These are phyloP conservation scores for Myodes glareolus DNA, from an alignment of 2,113 vertebrate species.

Conservation along the genomic window DNA sequence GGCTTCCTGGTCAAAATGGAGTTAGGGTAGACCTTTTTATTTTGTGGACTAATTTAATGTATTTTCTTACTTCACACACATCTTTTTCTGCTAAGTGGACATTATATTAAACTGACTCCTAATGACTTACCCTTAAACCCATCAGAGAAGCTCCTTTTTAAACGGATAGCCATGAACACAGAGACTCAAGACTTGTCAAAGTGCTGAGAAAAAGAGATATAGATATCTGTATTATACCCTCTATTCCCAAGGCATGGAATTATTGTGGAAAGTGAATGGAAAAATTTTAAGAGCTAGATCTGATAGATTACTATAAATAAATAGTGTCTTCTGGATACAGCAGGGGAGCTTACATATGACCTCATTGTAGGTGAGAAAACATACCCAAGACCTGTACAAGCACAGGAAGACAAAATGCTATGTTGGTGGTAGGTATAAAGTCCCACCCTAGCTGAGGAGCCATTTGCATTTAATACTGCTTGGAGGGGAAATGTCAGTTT, in stretches of 20 bases:
- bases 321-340: background rate
- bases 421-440: background rate
- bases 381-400: background rate
- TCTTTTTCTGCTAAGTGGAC: background rate
- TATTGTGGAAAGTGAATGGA: background rate
- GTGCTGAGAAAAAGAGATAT: background rate
- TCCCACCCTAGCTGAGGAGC: background rate
- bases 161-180: background rate
- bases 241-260: background rate
- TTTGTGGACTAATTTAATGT: background rate
- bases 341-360: background rate
- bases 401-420: background rate
- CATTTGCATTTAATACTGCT: background rate
- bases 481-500: background rate
- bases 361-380: background rate
- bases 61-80: background rate
- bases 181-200: background rate
- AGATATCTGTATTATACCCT: background rate
- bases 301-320: background rate
- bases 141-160: background rate
- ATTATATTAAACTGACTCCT: background rate
- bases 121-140: background rate
- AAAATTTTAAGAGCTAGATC: background rate
- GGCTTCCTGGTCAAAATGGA: background rate
- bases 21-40: background rate